Evolutionary conservation across 2,797 vertebrate species (phyloP), one percentile per base, ranked within the genome.

Genomic region (Emys orbicularis): DNA sequence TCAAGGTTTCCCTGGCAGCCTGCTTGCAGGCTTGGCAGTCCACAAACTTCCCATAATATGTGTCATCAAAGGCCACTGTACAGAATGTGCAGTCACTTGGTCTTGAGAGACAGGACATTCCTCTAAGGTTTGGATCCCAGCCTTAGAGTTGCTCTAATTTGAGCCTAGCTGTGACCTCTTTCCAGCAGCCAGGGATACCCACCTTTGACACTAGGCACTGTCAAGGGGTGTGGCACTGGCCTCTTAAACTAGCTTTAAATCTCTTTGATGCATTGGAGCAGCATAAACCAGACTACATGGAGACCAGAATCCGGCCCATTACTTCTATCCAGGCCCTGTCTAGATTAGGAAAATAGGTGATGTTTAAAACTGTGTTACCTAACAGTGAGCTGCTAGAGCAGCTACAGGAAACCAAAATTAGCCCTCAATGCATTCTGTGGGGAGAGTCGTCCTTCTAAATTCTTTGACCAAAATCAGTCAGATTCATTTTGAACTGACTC

Each of bases 41-140:
- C 83, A 88, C 50, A 59, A 56, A 87, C 68, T 89, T 90, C 89
- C 89, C 80, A 7, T 31, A 19, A 68, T 54, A 12, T 72, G 12
- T 72, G 84, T 68, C 79, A 72, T 84, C 0, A 0, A 72, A 1
- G 1, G 5, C 27, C 1, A 1, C 53, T 0, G 2, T 12, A 53
- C 65, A 87, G 72, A 0, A 0, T 19, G 25, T 25, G 12, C 0
- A 0, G 15, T 49, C 1, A 0, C 4, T 0, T 0, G 79, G 74
- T 50, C 79, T 49, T 1, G 4, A 81, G 27, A 50, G 34, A 81
- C n/a, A 84, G 72, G 37, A 13, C 37, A 31, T 81, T 68, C 34
- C 68, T 23, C 68, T 72, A 41, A 72, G 68, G 37, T 41, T 41
- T 41, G 37, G 68, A 37, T 72, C 21, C 37, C 37, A 72, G 68